A percentile compares a stretch with the other conserved stretches of the same genome.
phyloP scores from a whole-genome alignment of 2,113 vertebrate genomes.

The Canis aureus region DNA sequence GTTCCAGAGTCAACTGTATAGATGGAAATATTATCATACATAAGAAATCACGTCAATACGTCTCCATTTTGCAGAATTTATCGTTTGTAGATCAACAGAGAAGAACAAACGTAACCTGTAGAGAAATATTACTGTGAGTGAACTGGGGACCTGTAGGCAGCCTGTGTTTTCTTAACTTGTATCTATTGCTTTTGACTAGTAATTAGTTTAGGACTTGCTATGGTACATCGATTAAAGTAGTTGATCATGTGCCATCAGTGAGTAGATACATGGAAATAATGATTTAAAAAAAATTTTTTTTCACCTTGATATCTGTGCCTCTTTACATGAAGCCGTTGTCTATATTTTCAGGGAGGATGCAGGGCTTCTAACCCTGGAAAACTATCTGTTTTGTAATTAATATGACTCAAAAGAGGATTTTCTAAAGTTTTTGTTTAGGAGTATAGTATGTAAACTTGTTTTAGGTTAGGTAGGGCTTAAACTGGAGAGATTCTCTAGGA shows the following conservation, averaged over 20 bases:
- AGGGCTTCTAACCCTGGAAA: not conserved
- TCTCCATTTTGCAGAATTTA: not conserved
- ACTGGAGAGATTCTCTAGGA: not conserved
- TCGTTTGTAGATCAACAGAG: not conserved
- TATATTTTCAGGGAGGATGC: not conserved
- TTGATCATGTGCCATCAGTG: not conserved
- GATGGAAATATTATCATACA: not conserved
- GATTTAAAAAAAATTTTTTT: not conserved
- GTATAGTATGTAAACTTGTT: not conserved
- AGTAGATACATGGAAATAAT: not conserved
- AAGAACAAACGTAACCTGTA: not conserved
- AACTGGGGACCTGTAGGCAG: not conserved
- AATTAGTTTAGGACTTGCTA: not conserved
- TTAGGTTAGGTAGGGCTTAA: not conserved
- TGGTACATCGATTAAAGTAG: not conserved
- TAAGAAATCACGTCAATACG: not conserved
- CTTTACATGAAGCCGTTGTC: not conserved
- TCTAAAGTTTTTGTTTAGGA: not conserved
- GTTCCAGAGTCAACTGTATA: not conserved
- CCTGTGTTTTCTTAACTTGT: not conserved
- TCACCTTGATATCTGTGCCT: not conserved
- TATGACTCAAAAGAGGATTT: not conserved
- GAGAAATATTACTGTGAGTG: not conserved
- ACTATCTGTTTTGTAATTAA: not conserved
- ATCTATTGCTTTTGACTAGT: not conserved